These are phyloP conservation scores for Aradus depressus DNA, from an alignment of 2,888 invertebrate genomes.

Conservation along the genomic window DNA sequence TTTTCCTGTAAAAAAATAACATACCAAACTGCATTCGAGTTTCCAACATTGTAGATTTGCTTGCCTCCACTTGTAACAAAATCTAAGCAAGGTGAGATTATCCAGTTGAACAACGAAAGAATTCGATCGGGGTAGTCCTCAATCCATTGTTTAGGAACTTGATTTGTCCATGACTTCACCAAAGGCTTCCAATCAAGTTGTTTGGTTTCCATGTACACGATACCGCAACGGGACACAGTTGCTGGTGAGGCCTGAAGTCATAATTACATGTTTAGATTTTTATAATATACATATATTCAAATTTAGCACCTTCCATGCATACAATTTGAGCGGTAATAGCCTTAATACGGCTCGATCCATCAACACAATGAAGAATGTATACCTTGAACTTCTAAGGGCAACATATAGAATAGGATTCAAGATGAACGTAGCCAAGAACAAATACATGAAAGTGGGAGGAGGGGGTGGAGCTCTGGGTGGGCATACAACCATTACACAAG, in stretches of 20 bases:
- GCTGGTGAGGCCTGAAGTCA: slow-evolving; percentile 57
- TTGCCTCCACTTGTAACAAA: slow-evolving; percentile 60
- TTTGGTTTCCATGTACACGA: slow-evolving; percentile 80
- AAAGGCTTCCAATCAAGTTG: slow-evolving; percentile 75
- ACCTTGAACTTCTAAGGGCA: no score
- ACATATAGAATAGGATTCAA: no score
- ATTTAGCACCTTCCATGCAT: no score
- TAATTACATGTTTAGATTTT: no score
- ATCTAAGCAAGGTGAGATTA: slow-evolving; percentile 60
- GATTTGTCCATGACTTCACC: slow-evolving; percentile 67
- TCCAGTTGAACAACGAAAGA: slow-evolving; percentile 57
- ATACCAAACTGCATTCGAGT: slow-evolving; percentile 51
- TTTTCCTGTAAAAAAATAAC: slow-evolving; percentile 3
- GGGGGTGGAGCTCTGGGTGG: no score
- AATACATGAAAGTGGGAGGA: no score
- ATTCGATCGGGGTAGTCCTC: slow-evolving; percentile 36
- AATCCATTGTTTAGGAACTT: slow-evolving; percentile 29
- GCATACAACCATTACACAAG: no score
- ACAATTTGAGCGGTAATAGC: no score
- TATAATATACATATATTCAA: no score
- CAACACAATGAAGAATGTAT: no score
- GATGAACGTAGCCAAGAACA: no score
- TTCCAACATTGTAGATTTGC: slow-evolving; percentile 54
- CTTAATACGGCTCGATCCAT: no score
- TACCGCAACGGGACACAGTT: slow-evolving; percentile 78